phyloP scores from a whole-genome alignment of 2,113 vertebrate species.

The Stictonetta naevosa region DNA sequence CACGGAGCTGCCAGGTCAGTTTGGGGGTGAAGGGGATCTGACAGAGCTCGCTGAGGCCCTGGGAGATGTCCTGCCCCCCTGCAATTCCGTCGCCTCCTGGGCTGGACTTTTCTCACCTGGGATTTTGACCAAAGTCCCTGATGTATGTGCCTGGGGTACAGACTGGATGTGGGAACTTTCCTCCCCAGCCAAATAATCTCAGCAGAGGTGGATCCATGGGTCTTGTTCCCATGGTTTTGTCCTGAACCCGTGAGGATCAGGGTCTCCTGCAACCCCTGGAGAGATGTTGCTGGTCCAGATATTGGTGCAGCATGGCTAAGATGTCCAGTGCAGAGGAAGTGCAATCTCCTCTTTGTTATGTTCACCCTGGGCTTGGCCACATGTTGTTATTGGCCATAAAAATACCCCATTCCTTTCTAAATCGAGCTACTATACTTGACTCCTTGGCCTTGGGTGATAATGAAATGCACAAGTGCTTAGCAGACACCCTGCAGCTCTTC shows the following conservation, averaged over 20 bases:
- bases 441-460: conserved; percentile 46
- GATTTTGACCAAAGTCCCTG: neutral
- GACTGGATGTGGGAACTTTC: neutral
- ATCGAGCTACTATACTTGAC: conserved; percentile 38
- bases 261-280: neutral
- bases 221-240: neutral
- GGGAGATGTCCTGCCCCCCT: no score
- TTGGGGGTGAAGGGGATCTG: rapidly evolving
- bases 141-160: neutral
- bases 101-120: neutral
- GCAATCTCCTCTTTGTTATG: neutral
- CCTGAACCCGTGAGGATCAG: rapidly evolving
- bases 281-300: no score
- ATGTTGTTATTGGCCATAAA: conserved; percentile 27
- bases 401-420: conserved; percentile 60
- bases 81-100: neutral
- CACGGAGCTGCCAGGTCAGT: neutral
- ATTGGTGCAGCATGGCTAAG: neutral
- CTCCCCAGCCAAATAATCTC: neutral
- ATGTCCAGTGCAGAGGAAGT: neutral
- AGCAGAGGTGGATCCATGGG: neutral
- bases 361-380: neutral
- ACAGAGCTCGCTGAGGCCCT: neutral
- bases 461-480: neutral
- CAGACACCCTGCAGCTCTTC: neutral